These are phyloP conservation scores for Lagocephalus sceleratus DNA, from an alignment of 2,797 vertebrate genomes.

Conservation along the genomic window DNA sequence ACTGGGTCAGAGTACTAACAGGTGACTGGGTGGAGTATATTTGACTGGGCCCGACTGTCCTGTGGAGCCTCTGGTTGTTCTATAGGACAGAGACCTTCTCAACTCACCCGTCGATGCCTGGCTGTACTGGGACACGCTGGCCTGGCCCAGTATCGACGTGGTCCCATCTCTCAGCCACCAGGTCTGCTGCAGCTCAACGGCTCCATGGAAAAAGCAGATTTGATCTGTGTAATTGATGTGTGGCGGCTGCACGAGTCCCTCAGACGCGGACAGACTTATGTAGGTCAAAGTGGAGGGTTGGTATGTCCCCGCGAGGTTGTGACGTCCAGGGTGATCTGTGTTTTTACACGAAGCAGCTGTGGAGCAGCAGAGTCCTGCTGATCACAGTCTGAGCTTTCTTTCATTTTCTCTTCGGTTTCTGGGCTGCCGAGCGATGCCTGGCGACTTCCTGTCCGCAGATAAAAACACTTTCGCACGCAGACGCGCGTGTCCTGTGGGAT, in stretches of 20 bases:
- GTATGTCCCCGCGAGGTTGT: too few relatives aligned
- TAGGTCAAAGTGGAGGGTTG: background rate
- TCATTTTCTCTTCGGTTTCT: slow-evolving; percentile 1
- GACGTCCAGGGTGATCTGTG: too few relatives aligned
- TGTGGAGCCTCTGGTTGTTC: too few relatives aligned
- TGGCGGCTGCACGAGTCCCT: slow-evolving; percentile 4
- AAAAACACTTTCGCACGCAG: slow-evolving; percentile 13
- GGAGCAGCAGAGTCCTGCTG: background rate
- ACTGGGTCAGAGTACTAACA: background rate
- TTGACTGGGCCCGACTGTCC: background rate
- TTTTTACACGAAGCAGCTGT: too few relatives aligned
- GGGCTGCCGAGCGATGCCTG: background rate
- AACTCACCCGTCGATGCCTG: slow-evolving; percentile 13
- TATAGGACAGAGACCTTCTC: slow-evolving; percentile 15
- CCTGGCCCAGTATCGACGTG: slow-evolving; percentile 37
- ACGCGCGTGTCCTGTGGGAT: slow-evolving; percentile 21
- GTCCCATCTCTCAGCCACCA: slow-evolving; percentile 18
- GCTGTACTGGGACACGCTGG: slow-evolving; percentile 28
- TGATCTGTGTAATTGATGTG: slow-evolving; percentile 25
- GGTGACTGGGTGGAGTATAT: background rate
- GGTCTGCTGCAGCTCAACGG: slow-evolving; percentile 23
- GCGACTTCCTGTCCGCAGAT: slow-evolving; percentile 6
- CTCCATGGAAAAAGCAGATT: slow-evolving; percentile 47
- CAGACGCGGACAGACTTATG: background rate
- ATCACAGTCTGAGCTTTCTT: background rate